Conservation (phyloP, 2,113 vertebrate genomes). For the Chloebia gouldiae region DNA sequence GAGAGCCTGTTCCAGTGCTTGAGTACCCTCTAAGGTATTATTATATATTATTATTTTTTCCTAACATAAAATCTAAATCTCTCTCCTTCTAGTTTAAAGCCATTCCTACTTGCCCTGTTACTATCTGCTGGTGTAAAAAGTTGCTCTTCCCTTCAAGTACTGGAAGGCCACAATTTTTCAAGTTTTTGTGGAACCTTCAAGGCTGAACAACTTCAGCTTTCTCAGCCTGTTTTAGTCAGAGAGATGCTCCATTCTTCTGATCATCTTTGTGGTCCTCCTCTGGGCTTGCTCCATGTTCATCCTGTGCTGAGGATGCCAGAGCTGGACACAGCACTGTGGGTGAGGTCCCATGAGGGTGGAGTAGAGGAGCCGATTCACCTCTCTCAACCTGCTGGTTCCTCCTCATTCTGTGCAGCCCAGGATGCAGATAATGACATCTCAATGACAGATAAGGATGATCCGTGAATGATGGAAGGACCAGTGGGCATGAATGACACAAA, state of each 20-base stretch:
- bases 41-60: background rate
- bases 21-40: background rate
- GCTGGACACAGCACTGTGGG: background rate
- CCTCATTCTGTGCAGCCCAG: background rate
- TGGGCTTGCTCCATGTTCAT: background rate
- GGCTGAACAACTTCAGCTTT: background rate
- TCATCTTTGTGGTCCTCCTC: background rate
- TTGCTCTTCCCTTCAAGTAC: background rate
- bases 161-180: background rate
- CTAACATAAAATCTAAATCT: background rate
- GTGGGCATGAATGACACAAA: background rate
- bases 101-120: background rate
- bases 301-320: background rate
- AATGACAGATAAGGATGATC: background rate
- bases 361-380: background rate
- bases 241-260: background rate
- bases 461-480: background rate
- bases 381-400: background rate
- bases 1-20: background rate
- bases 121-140: background rate
- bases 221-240: background rate
- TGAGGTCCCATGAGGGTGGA: background rate
- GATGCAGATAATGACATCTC: background rate
- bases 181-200: background rate
- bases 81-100: background rate